Conservation (phyloP, 2,888 invertebrate genomes). For the Macropis europaea region DNA sequence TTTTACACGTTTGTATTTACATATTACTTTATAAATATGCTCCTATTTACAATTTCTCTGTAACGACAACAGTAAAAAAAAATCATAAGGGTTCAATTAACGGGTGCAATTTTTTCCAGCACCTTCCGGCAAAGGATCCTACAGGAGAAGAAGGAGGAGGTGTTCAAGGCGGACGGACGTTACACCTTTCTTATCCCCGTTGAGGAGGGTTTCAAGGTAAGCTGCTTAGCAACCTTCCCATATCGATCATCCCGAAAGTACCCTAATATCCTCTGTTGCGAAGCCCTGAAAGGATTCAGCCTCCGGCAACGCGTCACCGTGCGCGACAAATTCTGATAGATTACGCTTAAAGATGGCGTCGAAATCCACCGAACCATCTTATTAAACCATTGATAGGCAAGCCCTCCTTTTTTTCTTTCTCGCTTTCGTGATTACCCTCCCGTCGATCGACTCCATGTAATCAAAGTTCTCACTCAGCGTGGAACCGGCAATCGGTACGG, state of each 20-base stretch:
- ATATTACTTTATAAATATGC: background rate
- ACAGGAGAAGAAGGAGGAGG: conserved; percentile 86
- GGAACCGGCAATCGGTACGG: conserved; percentile 23
- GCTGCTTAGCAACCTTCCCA: conserved; percentile 51
- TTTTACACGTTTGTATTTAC: no score
- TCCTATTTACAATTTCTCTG: conserved; percentile 10
- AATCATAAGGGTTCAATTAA: conserved; percentile 14
- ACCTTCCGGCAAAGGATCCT: conserved; percentile 88
- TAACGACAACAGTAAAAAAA: background rate
- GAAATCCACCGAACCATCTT: conserved; percentile 11
- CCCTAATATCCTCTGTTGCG: conserved; percentile 44
- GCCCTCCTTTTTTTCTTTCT: conserved; percentile 9
- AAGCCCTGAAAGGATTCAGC: conserved; percentile 29
- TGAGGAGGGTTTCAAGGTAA: conserved; percentile 93
- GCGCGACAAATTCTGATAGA: conserved; percentile 40
- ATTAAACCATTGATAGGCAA: conserved; percentile 18
- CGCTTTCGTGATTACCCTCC: conserved; percentile 9
- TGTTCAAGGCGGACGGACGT: conserved; percentile 89
- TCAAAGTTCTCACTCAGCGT: conserved; percentile 46
- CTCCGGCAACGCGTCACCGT: background rate
- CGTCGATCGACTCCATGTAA: conserved; percentile 29
- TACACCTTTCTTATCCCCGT: conserved; percentile 95
- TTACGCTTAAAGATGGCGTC: background rate
- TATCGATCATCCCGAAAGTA: conserved; percentile 51
- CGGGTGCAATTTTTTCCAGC: conserved; percentile 78